phyloP scores from a whole-genome alignment of 2,888 invertebrate species.

The Noctua pronuba region DNA sequence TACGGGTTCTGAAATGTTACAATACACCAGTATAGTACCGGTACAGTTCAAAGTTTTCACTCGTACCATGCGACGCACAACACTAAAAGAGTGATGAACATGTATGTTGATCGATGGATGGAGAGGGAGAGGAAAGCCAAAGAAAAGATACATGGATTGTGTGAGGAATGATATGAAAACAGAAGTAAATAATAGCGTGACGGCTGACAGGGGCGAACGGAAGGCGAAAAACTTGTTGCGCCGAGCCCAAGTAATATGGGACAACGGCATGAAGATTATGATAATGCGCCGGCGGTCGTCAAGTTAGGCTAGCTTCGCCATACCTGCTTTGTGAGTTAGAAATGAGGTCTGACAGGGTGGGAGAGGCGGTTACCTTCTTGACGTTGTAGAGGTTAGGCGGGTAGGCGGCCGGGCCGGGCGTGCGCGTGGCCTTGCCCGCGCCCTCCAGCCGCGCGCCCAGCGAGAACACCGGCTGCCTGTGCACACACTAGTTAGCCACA shows the following conservation, averaged over 20 bases:
- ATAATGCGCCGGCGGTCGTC: neutral
- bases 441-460: conserved; percentile 81
- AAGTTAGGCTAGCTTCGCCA: neutral
- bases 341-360: neutral
- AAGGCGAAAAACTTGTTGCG: neutral
- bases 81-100: neutral
- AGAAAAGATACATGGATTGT: neutral
- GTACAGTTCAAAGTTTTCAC: neutral
- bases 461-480: conserved; percentile 83
- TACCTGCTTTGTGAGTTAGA: neutral
- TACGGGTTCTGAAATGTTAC: conserved; percentile 81
- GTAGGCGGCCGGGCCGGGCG: conserved; percentile 86
- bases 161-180: neutral
- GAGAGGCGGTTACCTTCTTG: conserved; percentile 73
- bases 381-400: conserved; percentile 87
- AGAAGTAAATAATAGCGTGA: neutral
- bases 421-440: conserved; percentile 75
- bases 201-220: neutral
- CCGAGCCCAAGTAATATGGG: neutral
- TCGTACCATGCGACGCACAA: neutral
- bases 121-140: neutral
- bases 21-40: neutral
- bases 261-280: neutral
- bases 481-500: neutral
- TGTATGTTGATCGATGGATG: neutral